phyloP scores from a whole-genome alignment of 2,797 vertebrate species.

The Mus minutoides region DNA sequence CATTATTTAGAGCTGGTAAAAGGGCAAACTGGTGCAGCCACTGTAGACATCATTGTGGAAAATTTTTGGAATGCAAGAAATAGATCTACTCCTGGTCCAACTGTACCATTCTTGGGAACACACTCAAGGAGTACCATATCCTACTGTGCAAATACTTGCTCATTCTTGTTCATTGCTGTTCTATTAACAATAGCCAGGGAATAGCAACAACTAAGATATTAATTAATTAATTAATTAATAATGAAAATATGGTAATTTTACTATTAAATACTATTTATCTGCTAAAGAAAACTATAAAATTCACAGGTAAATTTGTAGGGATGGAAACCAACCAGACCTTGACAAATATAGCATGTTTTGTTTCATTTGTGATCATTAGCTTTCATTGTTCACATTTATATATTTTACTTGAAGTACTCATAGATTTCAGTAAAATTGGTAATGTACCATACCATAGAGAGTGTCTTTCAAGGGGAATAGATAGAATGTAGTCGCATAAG shows the following conservation, averaged over 20 bases:
- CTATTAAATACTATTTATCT: not conserved
- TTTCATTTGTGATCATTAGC: not conserved
- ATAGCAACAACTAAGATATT: not conserved
- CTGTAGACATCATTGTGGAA: not conserved
- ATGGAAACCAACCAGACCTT: not conserved
- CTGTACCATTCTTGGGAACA: not conserved
- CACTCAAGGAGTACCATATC: not conserved
- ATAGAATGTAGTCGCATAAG: no score
- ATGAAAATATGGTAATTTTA: not conserved
- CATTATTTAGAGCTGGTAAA: not conserved
- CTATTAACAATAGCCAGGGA: not conserved
- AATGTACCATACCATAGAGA: not conserved
- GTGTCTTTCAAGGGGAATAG: no score
- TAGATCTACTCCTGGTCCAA: not conserved
- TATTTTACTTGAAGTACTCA: not conserved
- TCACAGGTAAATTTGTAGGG: not conserved
- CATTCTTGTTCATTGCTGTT: not conserved
- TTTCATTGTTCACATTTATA: not conserved
- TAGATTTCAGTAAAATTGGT: not conserved
- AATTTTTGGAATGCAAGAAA: not conserved
- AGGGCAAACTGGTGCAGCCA: not conserved
- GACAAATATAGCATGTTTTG: not conserved
- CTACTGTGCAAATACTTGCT: not conserved
- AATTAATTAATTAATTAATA: not conserved
- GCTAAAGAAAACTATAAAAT: not conserved